Base-by-base conservation (phyloP, 2,113 vertebrate species). In the Anseranas semipalmata region DNA sequence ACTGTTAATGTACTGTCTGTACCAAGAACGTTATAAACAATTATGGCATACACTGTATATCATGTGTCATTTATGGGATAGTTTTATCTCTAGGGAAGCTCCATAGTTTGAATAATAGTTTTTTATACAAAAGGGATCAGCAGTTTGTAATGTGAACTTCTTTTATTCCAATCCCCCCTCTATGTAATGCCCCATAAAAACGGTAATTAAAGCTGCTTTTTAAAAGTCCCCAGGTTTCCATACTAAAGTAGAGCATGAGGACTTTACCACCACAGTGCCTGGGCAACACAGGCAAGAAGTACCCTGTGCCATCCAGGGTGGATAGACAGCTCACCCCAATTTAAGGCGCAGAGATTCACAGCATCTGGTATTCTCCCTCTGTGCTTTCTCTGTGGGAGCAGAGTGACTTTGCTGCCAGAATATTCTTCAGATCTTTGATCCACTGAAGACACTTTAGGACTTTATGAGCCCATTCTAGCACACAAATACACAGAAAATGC, bases 311-410 rank as follows among this genome's bases (percentile, higher is more conserved):
- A 24, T 0, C 14, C 24, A 15, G 66, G 46, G 4, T 4, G n/a
- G 82, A 74, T 0, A 0, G 17, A 9, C 0, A 39, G 35, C 50
- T 77, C 92, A 76, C 37, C 53, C 33, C 59, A 4, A 2, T 1
- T 33, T 3, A 5, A 45, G 45, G 43, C 2, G 41, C 33, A 82
- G 48, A 12, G 50, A 60, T 18, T 19, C 73, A 28, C 52, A 71
- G 48, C 25, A 39, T 15, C 4, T 10, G 21, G 28, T 8, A 6
- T 7, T 21, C 48, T 27, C 46, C 52, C 27, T 48, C 56, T n/a
- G 27, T 1, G 35, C 45, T 24, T 19, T 6, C 41, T 35, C 3
- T 32, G 25, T 24, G 39, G 24, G n/a, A 94, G 12, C n/a, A 85
- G 21, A 27, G 24, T 0, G 43, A 33, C 53, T 56, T 11, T 8